These are phyloP conservation scores for Anthopleura sola DNA, from an alignment of 64 coral and sea anemone species.

Conservation along the genomic window DNA sequence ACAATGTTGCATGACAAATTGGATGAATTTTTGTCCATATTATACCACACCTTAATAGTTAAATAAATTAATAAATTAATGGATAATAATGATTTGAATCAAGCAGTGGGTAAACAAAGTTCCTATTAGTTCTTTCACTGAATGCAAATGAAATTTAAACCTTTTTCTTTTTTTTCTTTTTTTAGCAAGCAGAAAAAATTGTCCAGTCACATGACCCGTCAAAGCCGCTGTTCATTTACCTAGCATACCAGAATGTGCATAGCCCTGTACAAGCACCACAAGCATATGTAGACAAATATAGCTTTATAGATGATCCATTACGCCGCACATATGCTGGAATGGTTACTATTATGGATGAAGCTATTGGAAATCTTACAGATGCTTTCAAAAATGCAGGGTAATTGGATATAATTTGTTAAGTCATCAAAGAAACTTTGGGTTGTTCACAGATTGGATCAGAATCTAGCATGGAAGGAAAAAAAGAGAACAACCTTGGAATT, in stretches of 20 bases:
- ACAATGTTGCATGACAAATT: too few relatives aligned
- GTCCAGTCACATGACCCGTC: slow-evolving; percentile 48
- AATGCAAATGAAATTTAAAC: too few relatives aligned
- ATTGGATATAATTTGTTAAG: not conserved
- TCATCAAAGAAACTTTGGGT: too few relatives aligned
- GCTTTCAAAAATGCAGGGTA: slow-evolving; percentile 66
- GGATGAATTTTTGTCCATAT: too few relatives aligned
- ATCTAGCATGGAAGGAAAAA: not conserved
- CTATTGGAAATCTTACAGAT: slow-evolving; percentile 70
- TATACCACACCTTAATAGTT: too few relatives aligned
- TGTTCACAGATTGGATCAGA: not conserved
- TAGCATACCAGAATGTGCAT: slow-evolving; percentile 85
- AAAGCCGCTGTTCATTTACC: slow-evolving; percentile 72
- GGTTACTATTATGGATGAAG: slow-evolving; percentile 80
- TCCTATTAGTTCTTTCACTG: too few relatives aligned
- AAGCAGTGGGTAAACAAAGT: too few relatives aligned
- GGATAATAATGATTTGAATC: too few relatives aligned
- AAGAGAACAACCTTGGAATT: too few relatives aligned
- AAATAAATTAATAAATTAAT: too few relatives aligned
- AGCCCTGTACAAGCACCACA: slow-evolving; percentile 71
- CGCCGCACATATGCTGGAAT: slow-evolving; percentile 78
- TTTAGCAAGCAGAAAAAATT: slow-evolving; percentile 62
- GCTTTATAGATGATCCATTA: slow-evolving; percentile 42
- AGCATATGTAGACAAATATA: slow-evolving; percentile 47
- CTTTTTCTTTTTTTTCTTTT: not conserved